Percentiles rank a stretch among this genome's conserved stretches.
These are phyloP conservation scores for Eciton burchellii DNA, from an alignment of 1,140 invertebrate species.

Conservation along the genomic window DNA sequence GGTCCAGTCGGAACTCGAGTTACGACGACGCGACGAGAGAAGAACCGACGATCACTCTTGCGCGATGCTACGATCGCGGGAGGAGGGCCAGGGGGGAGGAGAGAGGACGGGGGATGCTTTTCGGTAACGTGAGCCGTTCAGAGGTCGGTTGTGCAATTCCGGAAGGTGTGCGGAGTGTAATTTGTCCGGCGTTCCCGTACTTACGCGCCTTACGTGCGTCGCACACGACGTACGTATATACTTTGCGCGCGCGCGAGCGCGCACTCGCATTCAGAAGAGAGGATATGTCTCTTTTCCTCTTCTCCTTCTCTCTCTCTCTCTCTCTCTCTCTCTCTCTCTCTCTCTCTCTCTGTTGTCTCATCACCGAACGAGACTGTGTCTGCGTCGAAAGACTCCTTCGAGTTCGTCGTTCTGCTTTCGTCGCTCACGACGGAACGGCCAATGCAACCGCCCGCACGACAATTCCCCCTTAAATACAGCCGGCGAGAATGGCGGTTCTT, in stretches of 20 bases:
- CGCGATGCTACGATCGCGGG: slow-evolving; percentile 61
- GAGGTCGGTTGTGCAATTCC: slow-evolving; percentile 56
- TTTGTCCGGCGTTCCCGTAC: slow-evolving; percentile 30
- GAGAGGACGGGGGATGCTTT: not conserved
- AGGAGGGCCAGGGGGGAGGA: not conserved
- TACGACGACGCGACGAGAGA: slow-evolving; percentile 46
- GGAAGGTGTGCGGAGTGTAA: slow-evolving; percentile 39
- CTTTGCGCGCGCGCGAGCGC: slow-evolving; percentile 58
- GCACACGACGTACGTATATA: not conserved
- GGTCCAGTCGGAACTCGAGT: slow-evolving; percentile 13
- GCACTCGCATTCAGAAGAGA: slow-evolving; percentile 5
- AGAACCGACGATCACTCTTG: slow-evolving; percentile 68
- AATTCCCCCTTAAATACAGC: slow-evolving; percentile 77
- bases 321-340: not conserved
- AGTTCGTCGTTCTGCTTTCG: slow-evolving; percentile 69
- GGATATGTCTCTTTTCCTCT: slow-evolving; percentile 23
- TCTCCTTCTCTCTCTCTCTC: not conserved
- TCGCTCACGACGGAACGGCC: slow-evolving; percentile 47
- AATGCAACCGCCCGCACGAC: slow-evolving; percentile 65
- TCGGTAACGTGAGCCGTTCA: slow-evolving; percentile 37
- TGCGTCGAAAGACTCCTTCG: slow-evolving; percentile 63
- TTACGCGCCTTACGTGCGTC: not conserved
- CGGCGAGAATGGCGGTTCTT: slow-evolving; percentile 68
- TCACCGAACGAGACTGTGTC: not conserved
- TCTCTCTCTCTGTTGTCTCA: not conserved